Percentiles rank a stretch among this genome's conserved stretches.
Evolutionary conservation across 2,888 invertebrate species (phyloP).

Genomic region (Drosophila mimica): DNA sequence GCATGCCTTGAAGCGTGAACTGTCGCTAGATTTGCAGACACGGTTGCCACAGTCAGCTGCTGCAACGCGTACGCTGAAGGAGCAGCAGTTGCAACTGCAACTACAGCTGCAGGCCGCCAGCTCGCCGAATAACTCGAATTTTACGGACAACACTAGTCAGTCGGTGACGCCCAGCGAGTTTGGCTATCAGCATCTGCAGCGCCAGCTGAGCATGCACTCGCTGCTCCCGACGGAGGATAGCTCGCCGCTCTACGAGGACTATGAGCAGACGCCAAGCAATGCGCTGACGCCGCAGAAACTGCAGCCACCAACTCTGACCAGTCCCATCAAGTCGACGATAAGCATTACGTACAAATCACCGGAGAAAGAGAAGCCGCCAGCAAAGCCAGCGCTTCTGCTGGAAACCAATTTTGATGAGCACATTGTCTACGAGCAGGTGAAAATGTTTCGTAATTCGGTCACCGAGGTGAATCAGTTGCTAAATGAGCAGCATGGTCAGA

Average conservation of each 20-base stretch:
- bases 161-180: slow-evolving; percentile 85
- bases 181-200: slow-evolving; percentile 85
- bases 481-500: slow-evolving; percentile 73
- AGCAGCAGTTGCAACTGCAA: slow-evolving; percentile 59
- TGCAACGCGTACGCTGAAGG: slow-evolving; percentile 66
- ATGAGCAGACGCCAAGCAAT: slow-evolving; percentile 83
- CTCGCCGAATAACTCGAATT: slow-evolving; percentile 84
- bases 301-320: slow-evolving; percentile 72
- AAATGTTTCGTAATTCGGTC: slow-evolving; percentile 90
- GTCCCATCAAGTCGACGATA: slow-evolving; percentile 89
- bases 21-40: slow-evolving; percentile 84
- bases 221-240: slow-evolving; percentile 83
- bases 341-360: slow-evolving; percentile 90
- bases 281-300: slow-evolving; percentile 70
- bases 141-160: slow-evolving; percentile 85
- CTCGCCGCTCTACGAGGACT: slow-evolving; percentile 84
- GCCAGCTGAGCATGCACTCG: slow-evolving; percentile 84
- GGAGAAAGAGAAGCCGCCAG: slow-evolving; percentile 77
- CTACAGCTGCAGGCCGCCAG: slow-evolving; percentile 51
- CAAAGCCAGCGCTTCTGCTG: slow-evolving; percentile 83
- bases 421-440: slow-evolving; percentile 90
- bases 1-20: slow-evolving; percentile 83
- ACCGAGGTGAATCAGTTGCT: slow-evolving; percentile 90
- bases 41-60: slow-evolving; percentile 67
- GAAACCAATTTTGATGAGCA: slow-evolving; percentile 87